These are phyloP conservation scores for Shinisaurus crocodilurus DNA, from an alignment of 2,113 vertebrate genomes.

Conservation along the genomic window DNA sequence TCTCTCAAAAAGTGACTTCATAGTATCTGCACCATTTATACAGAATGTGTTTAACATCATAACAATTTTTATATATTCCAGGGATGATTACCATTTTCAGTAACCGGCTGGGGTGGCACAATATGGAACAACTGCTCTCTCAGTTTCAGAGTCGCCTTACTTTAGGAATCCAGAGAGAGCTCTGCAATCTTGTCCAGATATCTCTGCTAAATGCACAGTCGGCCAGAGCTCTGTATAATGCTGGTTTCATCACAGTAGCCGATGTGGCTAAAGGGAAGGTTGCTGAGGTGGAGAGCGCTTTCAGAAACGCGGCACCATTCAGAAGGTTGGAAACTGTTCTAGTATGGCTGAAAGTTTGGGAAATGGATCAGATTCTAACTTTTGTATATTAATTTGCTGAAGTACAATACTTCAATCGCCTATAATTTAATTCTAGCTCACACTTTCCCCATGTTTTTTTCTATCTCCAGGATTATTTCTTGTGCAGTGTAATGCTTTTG, in stretches of 20 bases:
- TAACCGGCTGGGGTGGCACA: slow-evolving; percentile 95
- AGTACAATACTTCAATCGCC: slow-evolving; percentile 12
- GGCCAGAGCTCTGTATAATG: slow-evolving; percentile 86
- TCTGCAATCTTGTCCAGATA: slow-evolving; percentile 94
- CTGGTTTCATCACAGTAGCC: slow-evolving; percentile 88
- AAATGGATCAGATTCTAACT: not conserved
- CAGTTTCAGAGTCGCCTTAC: slow-evolving; percentile 96
- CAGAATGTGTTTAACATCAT: not conserved
- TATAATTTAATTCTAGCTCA: slow-evolving; percentile 17
- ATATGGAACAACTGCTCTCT: slow-evolving; percentile 94
- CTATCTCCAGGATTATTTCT: not conserved
- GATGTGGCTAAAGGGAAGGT: slow-evolving; percentile 86
- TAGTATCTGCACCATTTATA: not conserved
- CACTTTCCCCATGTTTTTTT: not conserved
- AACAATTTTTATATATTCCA: slow-evolving; percentile 68
- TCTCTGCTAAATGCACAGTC: slow-evolving; percentile 90
- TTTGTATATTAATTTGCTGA: not conserved
- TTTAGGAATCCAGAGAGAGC: slow-evolving; percentile 94
- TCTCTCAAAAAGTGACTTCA: not conserved
- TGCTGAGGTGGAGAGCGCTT: slow-evolving; percentile 83
- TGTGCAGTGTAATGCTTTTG: not conserved
- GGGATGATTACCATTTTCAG: slow-evolving; percentile 97
- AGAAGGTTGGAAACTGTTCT: slow-evolving; percentile 84
- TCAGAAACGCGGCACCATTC: slow-evolving; percentile 91
- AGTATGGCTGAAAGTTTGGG: not conserved